phyloP scores from a whole-genome alignment of 2,888 invertebrate genomes.

The Melieria picta region DNA sequence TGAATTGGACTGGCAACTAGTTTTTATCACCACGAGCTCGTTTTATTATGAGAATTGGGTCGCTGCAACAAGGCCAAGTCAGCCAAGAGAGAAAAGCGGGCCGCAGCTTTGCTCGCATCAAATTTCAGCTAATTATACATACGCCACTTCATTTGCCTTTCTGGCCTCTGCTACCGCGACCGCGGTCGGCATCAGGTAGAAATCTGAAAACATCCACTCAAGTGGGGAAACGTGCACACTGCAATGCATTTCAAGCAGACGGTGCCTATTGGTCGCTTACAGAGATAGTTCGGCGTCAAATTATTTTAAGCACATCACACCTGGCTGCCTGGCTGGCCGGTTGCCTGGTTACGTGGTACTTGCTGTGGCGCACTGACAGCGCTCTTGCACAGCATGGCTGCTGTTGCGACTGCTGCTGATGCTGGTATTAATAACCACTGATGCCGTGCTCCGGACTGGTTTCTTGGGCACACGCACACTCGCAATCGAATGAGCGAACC shows the following conservation, averaged over 20 bases:
- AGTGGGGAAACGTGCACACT: not conserved
- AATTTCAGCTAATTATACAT: not conserved
- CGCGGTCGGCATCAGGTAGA: not conserved
- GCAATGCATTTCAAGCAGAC: constrained; percentile 20
- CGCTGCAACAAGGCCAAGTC: constrained; percentile 29
- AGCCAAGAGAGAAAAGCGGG: not conserved
- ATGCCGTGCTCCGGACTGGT: constrained; percentile 27
- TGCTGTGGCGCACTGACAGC: constrained; percentile 1
- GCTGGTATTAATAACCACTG: constrained; percentile 9
- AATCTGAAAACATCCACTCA: not conserved
- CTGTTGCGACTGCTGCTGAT: constrained; percentile 22
- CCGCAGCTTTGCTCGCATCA: not conserved
- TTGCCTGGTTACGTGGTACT: constrained; percentile 11
- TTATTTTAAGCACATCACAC: constrained; percentile 34
- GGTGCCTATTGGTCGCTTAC: constrained; percentile 30
- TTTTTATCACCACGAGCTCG: too few species aligned
- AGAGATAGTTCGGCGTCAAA: constrained; percentile 28
- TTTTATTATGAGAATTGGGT: constrained; percentile 28
- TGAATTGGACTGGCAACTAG: too few species aligned
- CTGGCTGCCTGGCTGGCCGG: constrained; percentile 25
- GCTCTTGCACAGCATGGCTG: not conserved
- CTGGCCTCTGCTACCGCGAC: not conserved
- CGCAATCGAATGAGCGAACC: constrained; percentile 21
- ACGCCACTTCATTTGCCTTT: too few species aligned
- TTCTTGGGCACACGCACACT: constrained; percentile 21